Evolutionary conservation across 2,888 invertebrate genomes (phyloP), one percentile per base, ranked within the genome.

Genomic region (Drosophila crucigera): DNA sequence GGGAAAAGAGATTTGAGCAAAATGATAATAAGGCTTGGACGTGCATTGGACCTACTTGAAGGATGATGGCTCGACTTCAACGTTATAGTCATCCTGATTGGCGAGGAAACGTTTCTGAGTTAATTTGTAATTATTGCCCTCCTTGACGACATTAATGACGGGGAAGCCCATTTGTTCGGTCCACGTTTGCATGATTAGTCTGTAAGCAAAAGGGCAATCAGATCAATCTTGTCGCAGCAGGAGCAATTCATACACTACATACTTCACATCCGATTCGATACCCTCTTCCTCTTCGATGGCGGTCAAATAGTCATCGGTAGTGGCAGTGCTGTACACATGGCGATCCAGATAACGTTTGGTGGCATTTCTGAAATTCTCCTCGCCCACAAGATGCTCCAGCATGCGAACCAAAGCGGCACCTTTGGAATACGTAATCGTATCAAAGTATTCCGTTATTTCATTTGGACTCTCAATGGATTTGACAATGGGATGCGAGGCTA

Each of bases 361-460:
- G 0, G 96, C 97, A 22, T 93, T 93, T 63, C 95, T 95, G 93
- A 99, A 98, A 41, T 94, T 94, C 6, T 95, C 95, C 49, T 95
- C 94, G 0, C 91, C 87, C 58, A 98, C 95, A 76, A 97, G 96
- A 56, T 96, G 94, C 92, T 98, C 97, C 83, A 98, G 92, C 98
- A 99, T 98, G 60, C 98, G 94, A 62, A 99, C 94, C 10, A 98
- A 94, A 0, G 98, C 96, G 0, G 97, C 96, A n/a, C 98, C 98
- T 96, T 99, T 99, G 76, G 95, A 96, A 91, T 99, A 99, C 0
- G 98, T 97, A 75, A 99, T 98, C 0, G 95, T 93, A 92, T 99
- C 98, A 92, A 99, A 99, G 66, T 98, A 96, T 80, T 97, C 96
- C 0, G 97, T 97, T 65, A 99, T 98, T 94, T 99, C 96, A 91